Conservation (phyloP, 2,888 invertebrate genomes). For the Timema cristinae region DNA sequence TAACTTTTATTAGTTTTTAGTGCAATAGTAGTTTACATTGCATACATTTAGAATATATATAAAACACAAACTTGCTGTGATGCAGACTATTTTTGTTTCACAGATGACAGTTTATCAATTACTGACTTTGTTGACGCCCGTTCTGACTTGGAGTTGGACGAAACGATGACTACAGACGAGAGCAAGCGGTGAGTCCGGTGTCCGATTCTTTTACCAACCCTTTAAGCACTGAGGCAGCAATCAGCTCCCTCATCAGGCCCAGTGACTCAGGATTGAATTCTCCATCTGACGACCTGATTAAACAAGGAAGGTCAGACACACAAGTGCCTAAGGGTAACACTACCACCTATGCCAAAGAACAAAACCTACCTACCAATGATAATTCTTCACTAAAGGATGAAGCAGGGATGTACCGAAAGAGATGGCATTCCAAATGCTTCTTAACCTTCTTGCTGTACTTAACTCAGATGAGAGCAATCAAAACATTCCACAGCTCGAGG, state of each 20-base stretch:
- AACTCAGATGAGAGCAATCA: not conserved
- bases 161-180: conserved; percentile 21
- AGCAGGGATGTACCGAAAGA: not conserved
- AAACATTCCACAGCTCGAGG: conserved; percentile 11
- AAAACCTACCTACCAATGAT: not conserved
- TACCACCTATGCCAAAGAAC: not conserved
- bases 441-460: not conserved
- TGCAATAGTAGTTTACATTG: no score
- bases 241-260: no score
- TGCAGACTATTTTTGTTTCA: conserved; percentile 9
- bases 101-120: conserved; percentile 31
- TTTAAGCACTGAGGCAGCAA: not conserved
- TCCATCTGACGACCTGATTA: not conserved
- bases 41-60: no score
- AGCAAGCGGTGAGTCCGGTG: conserved; percentile 32
- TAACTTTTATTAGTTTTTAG: no score
- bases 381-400: not conserved
- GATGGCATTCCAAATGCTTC: conserved; percentile 2
- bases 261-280: no score
- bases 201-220: conserved; percentile 19
- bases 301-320: conserved; percentile 3
- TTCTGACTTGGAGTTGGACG: conserved; percentile 28
- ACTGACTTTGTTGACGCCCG: conserved; percentile 31
- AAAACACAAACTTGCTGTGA: no score
- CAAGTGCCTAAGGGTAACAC: conserved; percentile 8